Evolutionary conservation across 2,113 vertebrate species (phyloP).

Genomic region (Sakesphorus luctuosus): DNA sequence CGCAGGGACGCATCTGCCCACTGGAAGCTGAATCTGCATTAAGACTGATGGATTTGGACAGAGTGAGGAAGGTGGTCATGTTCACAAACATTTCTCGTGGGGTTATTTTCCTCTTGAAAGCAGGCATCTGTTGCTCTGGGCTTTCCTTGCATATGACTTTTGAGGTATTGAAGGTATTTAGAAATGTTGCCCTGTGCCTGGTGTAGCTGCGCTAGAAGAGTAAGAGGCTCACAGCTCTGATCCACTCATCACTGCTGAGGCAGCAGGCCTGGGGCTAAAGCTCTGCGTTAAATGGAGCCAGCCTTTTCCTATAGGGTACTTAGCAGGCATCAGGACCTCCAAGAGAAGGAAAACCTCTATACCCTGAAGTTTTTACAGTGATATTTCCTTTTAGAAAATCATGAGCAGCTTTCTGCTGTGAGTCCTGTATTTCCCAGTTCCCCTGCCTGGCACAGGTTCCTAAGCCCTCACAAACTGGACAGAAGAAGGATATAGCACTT

Average conservation of each 20-base stretch:
- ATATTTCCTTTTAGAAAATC: not conserved
- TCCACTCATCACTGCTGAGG: accelerated
- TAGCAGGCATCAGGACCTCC: not conserved
- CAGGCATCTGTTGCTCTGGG: accelerated
- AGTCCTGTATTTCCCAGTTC: not conserved
- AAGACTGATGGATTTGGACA: not conserved
- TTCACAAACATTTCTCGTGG: not conserved
- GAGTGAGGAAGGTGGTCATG: not conserved
- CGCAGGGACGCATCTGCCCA: not conserved
- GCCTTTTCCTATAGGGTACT: not conserved
- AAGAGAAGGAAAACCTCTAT: not conserved
- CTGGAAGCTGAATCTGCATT: not conserved
- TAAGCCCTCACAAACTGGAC: not conserved
- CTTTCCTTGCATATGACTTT: not conserved
- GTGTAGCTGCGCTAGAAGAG: not conserved
- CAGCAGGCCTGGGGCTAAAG: not conserved
- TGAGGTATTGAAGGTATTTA: not conserved
- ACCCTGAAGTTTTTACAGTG: not conserved
- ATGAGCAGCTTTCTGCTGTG: not conserved
- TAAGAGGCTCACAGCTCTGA: not conserved
- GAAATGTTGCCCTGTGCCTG: not conserved
- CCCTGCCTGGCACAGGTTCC: not conserved
- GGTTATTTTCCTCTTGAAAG: not conserved
- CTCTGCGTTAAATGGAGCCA: not conserved
- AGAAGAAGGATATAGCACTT: accelerated